Evolutionary conservation across 2,113 vertebrate genomes (phyloP).

Genomic region (Addax nasomaculatus): DNA sequence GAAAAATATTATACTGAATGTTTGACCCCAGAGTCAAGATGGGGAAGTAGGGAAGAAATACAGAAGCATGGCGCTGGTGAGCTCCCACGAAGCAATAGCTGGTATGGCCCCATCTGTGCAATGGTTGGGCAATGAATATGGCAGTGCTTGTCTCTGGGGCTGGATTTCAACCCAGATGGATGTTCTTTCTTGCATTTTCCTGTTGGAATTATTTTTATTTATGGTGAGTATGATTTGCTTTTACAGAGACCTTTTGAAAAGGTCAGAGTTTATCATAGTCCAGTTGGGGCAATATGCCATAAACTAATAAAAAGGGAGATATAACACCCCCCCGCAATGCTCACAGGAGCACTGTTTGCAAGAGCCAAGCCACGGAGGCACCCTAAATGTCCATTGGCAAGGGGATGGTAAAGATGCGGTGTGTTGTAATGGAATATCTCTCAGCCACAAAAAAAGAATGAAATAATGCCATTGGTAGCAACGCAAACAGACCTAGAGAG

Average conservation of each 20-base stretch:
- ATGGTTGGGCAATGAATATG: rapidly evolving
- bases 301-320: not conserved
- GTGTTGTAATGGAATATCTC: not conserved
- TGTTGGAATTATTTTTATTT: not conserved
- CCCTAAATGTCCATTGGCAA: not conserved
- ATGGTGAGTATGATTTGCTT: not conserved
- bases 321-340: rapidly evolving
- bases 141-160: not conserved
- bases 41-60: not conserved
- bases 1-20: not conserved
- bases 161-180: not conserved
- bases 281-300: not conserved
- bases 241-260: not conserved
- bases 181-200: not conserved
- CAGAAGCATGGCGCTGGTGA: rapidly evolving
- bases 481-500: not conserved
- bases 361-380: not conserved
- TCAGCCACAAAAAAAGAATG: not conserved
- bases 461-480: not conserved
- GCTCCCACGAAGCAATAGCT: rapidly evolving
- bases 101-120: rapidly evolving
- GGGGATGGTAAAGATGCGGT: not conserved
- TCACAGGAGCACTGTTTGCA: not conserved
- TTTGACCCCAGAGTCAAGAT: not conserved
- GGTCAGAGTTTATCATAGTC: not conserved